These are phyloP conservation scores for Bellardia pandia DNA, from an alignment of 2,888 invertebrate genomes.

Conservation along the genomic window DNA sequence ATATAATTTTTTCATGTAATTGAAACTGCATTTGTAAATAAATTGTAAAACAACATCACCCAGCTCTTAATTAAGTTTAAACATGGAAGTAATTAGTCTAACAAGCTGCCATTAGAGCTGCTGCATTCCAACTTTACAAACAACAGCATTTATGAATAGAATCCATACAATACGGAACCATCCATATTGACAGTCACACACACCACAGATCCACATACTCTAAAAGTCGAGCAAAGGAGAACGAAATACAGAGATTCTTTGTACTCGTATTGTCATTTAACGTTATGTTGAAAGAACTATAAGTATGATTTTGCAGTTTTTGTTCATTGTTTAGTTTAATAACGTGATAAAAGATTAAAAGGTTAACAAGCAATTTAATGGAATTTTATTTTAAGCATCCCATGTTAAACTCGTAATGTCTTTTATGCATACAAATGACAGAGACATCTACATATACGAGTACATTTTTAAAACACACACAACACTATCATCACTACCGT, in stretches of 20 bases:
- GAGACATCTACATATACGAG: not conserved
- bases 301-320: not conserved
- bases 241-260: slow-evolving; percentile 45
- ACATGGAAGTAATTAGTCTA: slow-evolving; percentile 69
- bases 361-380: slow-evolving; percentile 73
- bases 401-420: not conserved
- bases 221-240: slow-evolving; percentile 13
- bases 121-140: slow-evolving; percentile 5
- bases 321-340: slow-evolving; percentile 54
- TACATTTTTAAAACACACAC: no score
- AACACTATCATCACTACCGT: not conserved
- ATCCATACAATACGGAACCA: slow-evolving; percentile 48
- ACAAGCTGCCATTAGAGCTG: slow-evolving; percentile 40
- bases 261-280: slow-evolving; percentile 10
- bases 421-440: slow-evolving; percentile 33
- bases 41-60: not conserved
- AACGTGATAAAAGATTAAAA: slow-evolving; percentile 72
- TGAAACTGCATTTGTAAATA: slow-evolving; percentile 3
- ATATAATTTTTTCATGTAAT: not conserved
- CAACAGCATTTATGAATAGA: slow-evolving; percentile 29
- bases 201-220: not conserved
- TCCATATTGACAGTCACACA: slow-evolving; percentile 7
- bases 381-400: slow-evolving; percentile 60
- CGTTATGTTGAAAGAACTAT: not conserved
- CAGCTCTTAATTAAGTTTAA: slow-evolving; percentile 61